phyloP scores from a whole-genome alignment of 2,888 invertebrate genomes.

The Cataglyphis cursor region DNA sequence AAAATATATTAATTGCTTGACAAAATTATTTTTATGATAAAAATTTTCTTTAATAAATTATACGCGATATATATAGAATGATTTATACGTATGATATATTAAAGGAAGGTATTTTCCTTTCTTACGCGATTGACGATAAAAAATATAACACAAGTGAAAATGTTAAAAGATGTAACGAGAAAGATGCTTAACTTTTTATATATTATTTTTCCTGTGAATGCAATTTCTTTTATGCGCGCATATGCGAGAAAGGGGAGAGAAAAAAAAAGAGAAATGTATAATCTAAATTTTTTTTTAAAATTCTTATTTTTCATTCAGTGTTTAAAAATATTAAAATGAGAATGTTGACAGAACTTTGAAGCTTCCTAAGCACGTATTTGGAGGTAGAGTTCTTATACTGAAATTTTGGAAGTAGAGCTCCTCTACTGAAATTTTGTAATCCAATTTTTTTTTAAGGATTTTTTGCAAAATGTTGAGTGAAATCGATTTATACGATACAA shows the following conservation, averaged over 20 bases:
- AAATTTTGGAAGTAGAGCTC: background rate
- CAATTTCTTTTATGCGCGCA: background rate
- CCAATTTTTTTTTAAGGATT: background rate
- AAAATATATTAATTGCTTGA: background rate
- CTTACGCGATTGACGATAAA: background rate
- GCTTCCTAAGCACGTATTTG: background rate
- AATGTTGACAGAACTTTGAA: background rate
- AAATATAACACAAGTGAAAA: background rate
- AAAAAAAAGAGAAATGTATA: background rate
- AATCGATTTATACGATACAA: background rate
- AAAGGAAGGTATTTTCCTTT: background rate
- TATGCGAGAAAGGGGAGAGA: background rate
- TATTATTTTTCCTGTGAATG: background rate
- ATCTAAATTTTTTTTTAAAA: background rate
- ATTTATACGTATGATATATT: background rate
- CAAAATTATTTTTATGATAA: background rate
- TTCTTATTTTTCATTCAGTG: background rate
- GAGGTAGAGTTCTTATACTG: background rate
- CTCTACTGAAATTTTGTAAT: background rate
- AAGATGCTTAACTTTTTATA: background rate
- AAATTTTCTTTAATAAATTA: constrained; percentile 3
- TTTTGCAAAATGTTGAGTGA: background rate
- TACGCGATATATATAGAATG: background rate
- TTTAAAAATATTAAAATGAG: constrained; percentile 1
- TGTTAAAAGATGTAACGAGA: background rate